Evolutionary conservation across 2,888 invertebrate species (phyloP), one percentile per base, ranked within the genome.

Genomic region (Actias luna): DNA sequence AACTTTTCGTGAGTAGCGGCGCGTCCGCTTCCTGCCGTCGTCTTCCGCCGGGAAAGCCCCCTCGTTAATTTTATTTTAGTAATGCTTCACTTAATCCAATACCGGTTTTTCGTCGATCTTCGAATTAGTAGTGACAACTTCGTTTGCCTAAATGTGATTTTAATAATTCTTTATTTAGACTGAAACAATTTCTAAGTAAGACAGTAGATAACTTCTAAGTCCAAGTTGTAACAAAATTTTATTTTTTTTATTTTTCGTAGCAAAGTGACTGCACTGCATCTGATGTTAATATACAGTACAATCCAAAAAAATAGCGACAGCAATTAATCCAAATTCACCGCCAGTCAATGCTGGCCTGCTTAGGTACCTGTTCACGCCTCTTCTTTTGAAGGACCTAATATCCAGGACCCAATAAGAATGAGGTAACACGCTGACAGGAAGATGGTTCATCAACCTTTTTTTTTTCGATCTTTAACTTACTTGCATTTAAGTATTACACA

Each of bases 31-130:
- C 88, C 87, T 78, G 77, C 66, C 76, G 77, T 73, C 79, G 82
- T 73, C 78, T 87, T 88, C 89, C 88, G 82, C 77, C 77, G 86
- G 85, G 76, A 80, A 84, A 80, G 77, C 80, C 76, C 83, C 84
- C 85, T 87, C 89, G 86, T 88, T 88, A 86, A 90, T 89, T 89
- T 88, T 88, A 89, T 89, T 90, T 88, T 82, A 82, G 80, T 80
- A 76, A 83, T 85, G 84, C 76, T 78, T 81, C 82, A 83, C 82
- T 83, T 86, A 84, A 87, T 85, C 84, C 80, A 81, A 85, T 87
- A 84, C 80, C 77, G 77, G 80, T 74, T 76, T 50, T 74, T 66
- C 64, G 66, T 73, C 72, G 73, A 69, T 67, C 67, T 66, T 61
- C 59, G 61, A 70, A 69, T 70, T 68, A 65, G 61, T 62, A 60